Evolutionary conservation across 2,113 vertebrate genomes (phyloP).

Genomic region (Nothoprocta pentlandii): DNA sequence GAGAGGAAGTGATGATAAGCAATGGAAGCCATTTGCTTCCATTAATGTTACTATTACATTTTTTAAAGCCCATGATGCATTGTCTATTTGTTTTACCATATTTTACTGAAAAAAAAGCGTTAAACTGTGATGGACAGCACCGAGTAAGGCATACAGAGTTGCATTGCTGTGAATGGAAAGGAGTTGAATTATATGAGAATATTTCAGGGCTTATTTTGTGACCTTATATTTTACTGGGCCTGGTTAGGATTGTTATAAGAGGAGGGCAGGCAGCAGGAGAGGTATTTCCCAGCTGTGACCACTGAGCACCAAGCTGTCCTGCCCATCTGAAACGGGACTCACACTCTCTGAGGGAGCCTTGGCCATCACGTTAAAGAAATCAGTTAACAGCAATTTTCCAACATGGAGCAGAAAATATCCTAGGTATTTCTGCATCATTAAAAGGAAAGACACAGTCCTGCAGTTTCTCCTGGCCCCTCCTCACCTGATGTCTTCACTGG

Average conservation of each 20-base stretch:
- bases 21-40: slow-evolving; percentile 5
- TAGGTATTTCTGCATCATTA: neutral
- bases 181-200: neutral
- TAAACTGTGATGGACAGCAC: neutral
- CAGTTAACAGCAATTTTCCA: neutral
- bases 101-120: neutral
- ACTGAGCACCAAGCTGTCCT: neutral
- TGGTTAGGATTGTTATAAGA: neutral
- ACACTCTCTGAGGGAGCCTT: neutral
- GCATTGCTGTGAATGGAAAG: neutral
- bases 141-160: neutral
- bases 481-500: neutral
- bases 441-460: neutral
- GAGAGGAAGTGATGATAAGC: neutral
- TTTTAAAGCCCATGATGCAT: neutral
- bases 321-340: neutral
- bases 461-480: neutral
- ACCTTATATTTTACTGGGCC: neutral
- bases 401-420: fast-evolving
- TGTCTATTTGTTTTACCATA: neutral
- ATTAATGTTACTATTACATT: neutral
- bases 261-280: neutral
- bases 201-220: neutral
- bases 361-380: neutral
- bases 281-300: neutral